Base-by-base conservation (phyloP, 2,797 vertebrate genomes). In the Glyptemys insculpta region DNA sequence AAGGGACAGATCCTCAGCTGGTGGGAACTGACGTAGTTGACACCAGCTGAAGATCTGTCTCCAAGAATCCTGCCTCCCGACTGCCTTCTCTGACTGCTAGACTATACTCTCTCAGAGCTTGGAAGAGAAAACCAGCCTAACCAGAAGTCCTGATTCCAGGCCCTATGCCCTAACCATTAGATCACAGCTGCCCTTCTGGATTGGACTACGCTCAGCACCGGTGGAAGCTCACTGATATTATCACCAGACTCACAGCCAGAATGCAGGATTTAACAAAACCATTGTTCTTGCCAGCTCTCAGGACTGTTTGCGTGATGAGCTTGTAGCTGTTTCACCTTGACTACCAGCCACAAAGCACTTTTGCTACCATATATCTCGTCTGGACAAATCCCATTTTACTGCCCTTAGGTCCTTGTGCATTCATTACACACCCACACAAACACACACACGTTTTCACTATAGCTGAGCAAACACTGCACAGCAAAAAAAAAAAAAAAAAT, bases 371-470 rank as follows among this genome's bases (percentile, higher is more conserved):
- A 50, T 14, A 41, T 6, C 34, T 41, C 41, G 5, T 37, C 11
- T 34, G 16, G 34, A 74, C 10, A 21, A 87, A 80, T 15, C 57
- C 37, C 89, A 0, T 0, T 0, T 44, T 0, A 21, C 21, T 10
- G 72, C 84, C 54, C 85, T 41, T 5, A 29, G 56, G 79, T 88
- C 76, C 37, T 80, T 34, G 86, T 81, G 92, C 80, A 25, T 68
- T 44, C 4, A 2, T 16, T 44, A 34, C 82, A 8, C 59, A 8
- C 37, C 83, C 0, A 2, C 56, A 57, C 4, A 57, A 25, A 12
- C 27, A 10, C 34, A n/a, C 34, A n/a, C 57, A 62, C 14, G 0
- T 27, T 27, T 57, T 57, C 56, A 57, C 12, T 21, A 21, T 9
- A 68, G n/a, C 65, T 68, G n/a, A 68, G 18, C 65, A 68, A 68